Evolutionary conservation across 2,888 invertebrate genomes (phyloP).

Genomic region (Drosophila stalkeri): DNA sequence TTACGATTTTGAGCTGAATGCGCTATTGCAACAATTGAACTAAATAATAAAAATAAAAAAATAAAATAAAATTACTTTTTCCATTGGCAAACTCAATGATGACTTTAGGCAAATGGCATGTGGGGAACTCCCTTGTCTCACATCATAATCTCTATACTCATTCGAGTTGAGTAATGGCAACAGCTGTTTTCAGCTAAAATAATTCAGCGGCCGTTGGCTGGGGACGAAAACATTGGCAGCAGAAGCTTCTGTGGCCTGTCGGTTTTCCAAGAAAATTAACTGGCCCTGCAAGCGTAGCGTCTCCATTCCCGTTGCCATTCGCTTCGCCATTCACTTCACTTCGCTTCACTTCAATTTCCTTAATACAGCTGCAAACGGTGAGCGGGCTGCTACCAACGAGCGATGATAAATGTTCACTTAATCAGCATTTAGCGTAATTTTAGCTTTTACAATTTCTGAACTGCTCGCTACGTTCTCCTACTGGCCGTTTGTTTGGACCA

Average conservation of each 20-base stretch:
- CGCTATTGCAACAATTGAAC: no score
- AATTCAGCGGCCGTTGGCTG: slow-evolving; percentile 26
- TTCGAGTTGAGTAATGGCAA: slow-evolving; percentile 30
- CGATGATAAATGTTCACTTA: slow-evolving; percentile 85
- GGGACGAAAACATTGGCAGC: slow-evolving; percentile 20
- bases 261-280: slow-evolving; percentile 80
- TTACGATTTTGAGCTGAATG: no score
- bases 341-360: slow-evolving; percentile 61
- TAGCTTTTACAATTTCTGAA: slow-evolving; percentile 82
- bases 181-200: slow-evolving; percentile 63
- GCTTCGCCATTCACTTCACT: slow-evolving; percentile 6
- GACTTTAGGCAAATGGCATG: neutral
- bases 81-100: neutral
- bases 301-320: slow-evolving; percentile 8
- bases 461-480: slow-evolving; percentile 39
- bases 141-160: slow-evolving; percentile 35
- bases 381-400: slow-evolving; percentile 59
- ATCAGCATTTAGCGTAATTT: slow-evolving; percentile 85
- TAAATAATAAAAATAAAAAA: no score
- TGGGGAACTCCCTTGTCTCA: slow-evolving; percentile 8
- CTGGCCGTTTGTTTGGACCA: slow-evolving; percentile 50
- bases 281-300: slow-evolving; percentile 54
- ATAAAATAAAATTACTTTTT: no score
- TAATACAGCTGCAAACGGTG: slow-evolving; percentile 65
- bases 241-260: slow-evolving; percentile 68